Conservation (phyloP, 1,140 invertebrate species). For the Brachionus rubens region DNA sequence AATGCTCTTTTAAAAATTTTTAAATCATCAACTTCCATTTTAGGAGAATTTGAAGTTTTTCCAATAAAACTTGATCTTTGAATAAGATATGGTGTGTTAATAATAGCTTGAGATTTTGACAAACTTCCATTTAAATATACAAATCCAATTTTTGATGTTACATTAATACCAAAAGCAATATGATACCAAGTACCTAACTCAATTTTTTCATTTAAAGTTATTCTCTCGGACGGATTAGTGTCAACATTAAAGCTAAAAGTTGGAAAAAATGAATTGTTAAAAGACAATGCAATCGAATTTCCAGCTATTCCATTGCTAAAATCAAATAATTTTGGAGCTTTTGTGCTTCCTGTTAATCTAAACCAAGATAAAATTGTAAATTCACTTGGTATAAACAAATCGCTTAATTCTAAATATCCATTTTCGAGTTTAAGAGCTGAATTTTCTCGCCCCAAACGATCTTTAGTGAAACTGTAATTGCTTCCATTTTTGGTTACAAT, state of each 20-base stretch:
- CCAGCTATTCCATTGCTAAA: background rate
- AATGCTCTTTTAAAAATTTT: background rate
- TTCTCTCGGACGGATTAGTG: background rate
- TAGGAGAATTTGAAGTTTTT: background rate
- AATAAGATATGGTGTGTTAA: background rate
- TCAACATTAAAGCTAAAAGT: background rate
- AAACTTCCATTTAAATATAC: constrained; percentile 6
- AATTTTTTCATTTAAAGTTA: background rate
- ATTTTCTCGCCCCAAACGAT: background rate
- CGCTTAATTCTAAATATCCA: background rate
- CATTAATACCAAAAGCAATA: background rate
- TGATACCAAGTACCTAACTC: background rate
- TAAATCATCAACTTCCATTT: background rate
- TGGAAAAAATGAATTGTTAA: background rate
- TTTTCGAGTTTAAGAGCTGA: background rate
- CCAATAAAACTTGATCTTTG: background rate
- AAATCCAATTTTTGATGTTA: background rate
- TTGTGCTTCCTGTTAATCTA: background rate
- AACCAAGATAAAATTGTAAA: background rate
- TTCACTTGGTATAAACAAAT: background rate
- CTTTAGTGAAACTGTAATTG: background rate
- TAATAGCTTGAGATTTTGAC: background rate
- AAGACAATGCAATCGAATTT: background rate
- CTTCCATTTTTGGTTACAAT: background rate
- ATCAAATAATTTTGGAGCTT: background rate